phyloP scores from a whole-genome alignment of 64 coral and sea anemone species.

The Stichodactyla helianthus region DNA sequence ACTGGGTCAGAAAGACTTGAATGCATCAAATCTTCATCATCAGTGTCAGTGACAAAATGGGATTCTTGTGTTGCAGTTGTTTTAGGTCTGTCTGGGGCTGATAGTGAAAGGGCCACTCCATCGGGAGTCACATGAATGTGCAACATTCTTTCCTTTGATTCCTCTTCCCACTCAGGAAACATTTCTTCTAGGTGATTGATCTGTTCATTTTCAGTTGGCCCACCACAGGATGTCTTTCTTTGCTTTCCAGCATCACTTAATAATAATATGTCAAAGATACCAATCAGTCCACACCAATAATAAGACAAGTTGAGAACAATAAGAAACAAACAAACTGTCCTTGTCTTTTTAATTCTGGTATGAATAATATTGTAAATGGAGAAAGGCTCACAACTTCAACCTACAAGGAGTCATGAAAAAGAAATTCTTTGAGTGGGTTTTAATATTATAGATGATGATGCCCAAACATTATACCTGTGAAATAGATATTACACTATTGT shows the following conservation, averaged over 20 bases:
- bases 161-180: constrained; percentile 12
- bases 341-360: too few relatives aligned
- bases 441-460: too few relatives aligned
- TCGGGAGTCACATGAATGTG: constrained; percentile 10
- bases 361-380: too few relatives aligned
- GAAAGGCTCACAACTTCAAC: too few relatives aligned
- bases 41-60: not conserved
- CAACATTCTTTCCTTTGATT: not conserved
- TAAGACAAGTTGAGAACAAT: too few relatives aligned
- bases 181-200: constrained; percentile 19
- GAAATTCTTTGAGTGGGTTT: too few relatives aligned
- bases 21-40: constrained; percentile 11
- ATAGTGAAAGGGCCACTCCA: constrained; percentile 15
- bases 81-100: not conserved
- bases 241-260: constrained; percentile 14
- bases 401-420: too few relatives aligned
- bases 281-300: too few relatives aligned
- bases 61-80: not conserved
- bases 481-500: too few relatives aligned
- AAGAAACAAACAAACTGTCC: too few relatives aligned
- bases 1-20: not conserved
- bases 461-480: too few relatives aligned
- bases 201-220: constrained; percentile 1
- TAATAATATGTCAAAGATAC: not conserved
- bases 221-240: not conserved